Conservation (phyloP, 2,113 vertebrate genomes). For the Oncorhynchus kisutch region DNA sequence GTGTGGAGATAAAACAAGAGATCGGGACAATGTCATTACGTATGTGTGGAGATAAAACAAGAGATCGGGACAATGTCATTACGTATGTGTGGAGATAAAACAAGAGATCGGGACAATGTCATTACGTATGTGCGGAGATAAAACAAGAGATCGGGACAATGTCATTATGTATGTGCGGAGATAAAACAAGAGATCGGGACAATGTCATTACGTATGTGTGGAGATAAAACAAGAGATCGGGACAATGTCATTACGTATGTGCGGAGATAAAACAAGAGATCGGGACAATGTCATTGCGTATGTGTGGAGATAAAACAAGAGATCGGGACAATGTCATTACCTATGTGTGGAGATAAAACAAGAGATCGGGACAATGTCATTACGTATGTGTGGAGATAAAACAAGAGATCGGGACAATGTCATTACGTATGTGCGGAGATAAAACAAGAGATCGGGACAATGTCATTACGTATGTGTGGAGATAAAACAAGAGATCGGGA, state of each 20-base stretch:
- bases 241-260: slow-evolving; percentile 59
- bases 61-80: slow-evolving; percentile 58
- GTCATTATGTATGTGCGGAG: slow-evolving; percentile 55
- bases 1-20: slow-evolving; percentile 34
- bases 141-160: slow-evolving; percentile 43
- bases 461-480: slow-evolving; percentile 56
- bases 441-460: slow-evolving; percentile 39
- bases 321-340: slow-evolving; percentile 57
- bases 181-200: slow-evolving; percentile 28
- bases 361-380: slow-evolving; percentile 56
- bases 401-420: slow-evolving; percentile 49
- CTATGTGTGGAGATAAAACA: slow-evolving; percentile 42
- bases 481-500: slow-evolving; percentile 25
- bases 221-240: slow-evolving; percentile 31
- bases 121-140: slow-evolving; percentile 53
- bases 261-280: slow-evolving; percentile 33
- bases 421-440: slow-evolving; percentile 52
- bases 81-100: slow-evolving; percentile 45
- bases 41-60: slow-evolving; percentile 40
- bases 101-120: slow-evolving; percentile 49
- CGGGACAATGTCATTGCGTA: slow-evolving; percentile 60
- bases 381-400: slow-evolving; percentile 47
- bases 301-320: slow-evolving; percentile 37
- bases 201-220: slow-evolving; percentile 57
- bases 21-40: slow-evolving; percentile 58